Conservation (phyloP, 2,113 vertebrate genomes). For the Ictalurus punctatus region DNA sequence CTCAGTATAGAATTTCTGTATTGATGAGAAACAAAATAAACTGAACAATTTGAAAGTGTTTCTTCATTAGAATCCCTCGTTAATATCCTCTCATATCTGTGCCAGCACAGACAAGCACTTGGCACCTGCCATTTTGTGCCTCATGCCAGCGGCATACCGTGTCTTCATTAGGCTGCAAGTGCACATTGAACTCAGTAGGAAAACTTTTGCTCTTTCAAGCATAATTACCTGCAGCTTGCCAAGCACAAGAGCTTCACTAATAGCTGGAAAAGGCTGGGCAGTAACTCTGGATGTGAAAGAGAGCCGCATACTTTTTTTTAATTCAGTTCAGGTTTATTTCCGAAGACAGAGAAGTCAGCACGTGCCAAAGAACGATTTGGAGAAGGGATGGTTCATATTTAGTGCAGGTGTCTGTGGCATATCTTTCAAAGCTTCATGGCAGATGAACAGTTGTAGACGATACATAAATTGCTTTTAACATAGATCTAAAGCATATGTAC, state of each 20-base stretch:
- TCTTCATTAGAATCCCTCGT: slow-evolving; percentile 21
- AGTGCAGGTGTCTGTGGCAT: background rate
- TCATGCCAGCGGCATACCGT: slow-evolving; percentile 48
- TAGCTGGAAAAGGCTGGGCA: slow-evolving; percentile 53
- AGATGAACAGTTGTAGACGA: background rate
- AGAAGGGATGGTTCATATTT: slow-evolving; percentile 16
- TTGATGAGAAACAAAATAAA: background rate
- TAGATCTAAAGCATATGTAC: background rate
- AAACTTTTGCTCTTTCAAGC: slow-evolving; percentile 66
- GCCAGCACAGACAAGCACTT: slow-evolving; percentile 48
- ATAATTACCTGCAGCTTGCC: slow-evolving; percentile 58
- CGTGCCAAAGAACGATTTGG: background rate
- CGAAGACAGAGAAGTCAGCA: background rate
- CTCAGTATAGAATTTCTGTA: background rate
- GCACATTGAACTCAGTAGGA: slow-evolving; percentile 68
- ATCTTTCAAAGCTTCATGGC: background rate
- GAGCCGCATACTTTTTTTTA: background rate
- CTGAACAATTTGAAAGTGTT: background rate
- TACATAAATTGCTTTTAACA: background rate
- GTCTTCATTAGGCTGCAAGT: slow-evolving; percentile 56
- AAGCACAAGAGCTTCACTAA: slow-evolving; percentile 60
- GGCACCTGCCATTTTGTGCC: slow-evolving; percentile 58
- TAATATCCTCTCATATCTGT: slow-evolving; percentile 26
- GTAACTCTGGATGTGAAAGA: slow-evolving; percentile 18
- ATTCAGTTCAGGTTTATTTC: slow-evolving; percentile 27